These are phyloP conservation scores for Diplodus sargus DNA, from an alignment of 2,797 vertebrate species.

Conservation along the genomic window DNA sequence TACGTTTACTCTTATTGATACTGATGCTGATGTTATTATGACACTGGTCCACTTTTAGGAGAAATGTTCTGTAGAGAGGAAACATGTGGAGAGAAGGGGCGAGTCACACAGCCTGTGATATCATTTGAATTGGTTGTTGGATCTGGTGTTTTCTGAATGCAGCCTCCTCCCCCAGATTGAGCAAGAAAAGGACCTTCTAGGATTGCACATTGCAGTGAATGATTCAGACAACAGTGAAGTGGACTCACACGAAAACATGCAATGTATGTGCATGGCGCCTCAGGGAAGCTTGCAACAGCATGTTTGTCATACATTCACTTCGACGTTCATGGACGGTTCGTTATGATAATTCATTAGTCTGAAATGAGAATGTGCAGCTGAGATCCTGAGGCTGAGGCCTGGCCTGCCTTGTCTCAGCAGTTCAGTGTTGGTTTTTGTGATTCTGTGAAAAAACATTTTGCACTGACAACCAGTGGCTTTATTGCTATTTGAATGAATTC, in stretches of 20 bases:
- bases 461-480: slow-evolving; percentile 16
- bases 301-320: slow-evolving; percentile 62
- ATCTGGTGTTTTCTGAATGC: slow-evolving; percentile 7
- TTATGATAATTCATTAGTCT: slow-evolving; percentile 73
- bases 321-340: slow-evolving; percentile 57
- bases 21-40: no score
- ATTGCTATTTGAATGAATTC: background rate
- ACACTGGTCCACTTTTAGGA: no score
- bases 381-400: slow-evolving; percentile 50
- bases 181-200: slow-evolving; percentile 54
- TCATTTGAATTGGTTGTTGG: slow-evolving; percentile 20
- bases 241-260: slow-evolving; percentile 40
- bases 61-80: background rate
- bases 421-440: slow-evolving; percentile 30
- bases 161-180: slow-evolving; percentile 32
- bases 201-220: slow-evolving; percentile 51
- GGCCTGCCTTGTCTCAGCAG: slow-evolving; percentile 18
- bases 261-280: slow-evolving; percentile 31
- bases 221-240: slow-evolving; percentile 57
- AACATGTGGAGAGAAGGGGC: background rate
- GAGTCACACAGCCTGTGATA: background rate
- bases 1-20: no score
- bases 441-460: slow-evolving; percentile 27
- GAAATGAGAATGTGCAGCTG: slow-evolving; percentile 60
- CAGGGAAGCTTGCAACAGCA: slow-evolving; percentile 45